Evolutionary conservation across 2,888 invertebrate genomes (phyloP).

Genomic region (Platycheirus rosarum): DNA sequence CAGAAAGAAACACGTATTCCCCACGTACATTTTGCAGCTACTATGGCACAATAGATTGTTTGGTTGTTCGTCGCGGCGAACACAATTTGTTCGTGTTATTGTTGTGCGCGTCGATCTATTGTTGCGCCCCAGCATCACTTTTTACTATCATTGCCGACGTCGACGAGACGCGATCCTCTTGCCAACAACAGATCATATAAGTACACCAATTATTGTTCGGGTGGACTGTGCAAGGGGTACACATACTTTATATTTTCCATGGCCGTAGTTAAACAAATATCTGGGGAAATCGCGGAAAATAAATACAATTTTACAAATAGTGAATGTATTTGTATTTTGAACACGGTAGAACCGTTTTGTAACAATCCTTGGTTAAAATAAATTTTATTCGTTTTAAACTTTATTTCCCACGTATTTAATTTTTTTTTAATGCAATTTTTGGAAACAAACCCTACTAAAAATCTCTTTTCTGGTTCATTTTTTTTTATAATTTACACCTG

Average conservation of each 20-base stretch:
- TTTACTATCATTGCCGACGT: slow-evolving; percentile 32
- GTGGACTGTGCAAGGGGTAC: slow-evolving; percentile 12
- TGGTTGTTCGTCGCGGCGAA: slow-evolving; percentile 63
- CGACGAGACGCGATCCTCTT: slow-evolving; percentile 29
- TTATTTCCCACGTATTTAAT: too few relatives aligned
- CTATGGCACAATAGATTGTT: slow-evolving; percentile 62
- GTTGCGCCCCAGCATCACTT: slow-evolving; percentile 37
- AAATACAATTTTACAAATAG: too few relatives aligned
- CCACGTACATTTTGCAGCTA: slow-evolving; percentile 64
- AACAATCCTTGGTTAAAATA: too few relatives aligned
- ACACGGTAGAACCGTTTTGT: too few relatives aligned
- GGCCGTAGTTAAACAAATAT: slow-evolving; percentile 20
- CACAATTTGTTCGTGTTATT: slow-evolving; percentile 71
- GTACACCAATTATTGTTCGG: slow-evolving; percentile 60
- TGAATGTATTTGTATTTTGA: too few relatives aligned
- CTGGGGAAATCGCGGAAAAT: too few relatives aligned
- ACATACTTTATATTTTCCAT: slow-evolving; percentile 1
- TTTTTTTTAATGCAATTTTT: too few relatives aligned
- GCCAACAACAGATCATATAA: slow-evolving; percentile 63
- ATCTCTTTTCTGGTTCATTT: too few relatives aligned
- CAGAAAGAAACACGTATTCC: slow-evolving; percentile 70
- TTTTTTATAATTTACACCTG: too few relatives aligned
- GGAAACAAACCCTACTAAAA: too few relatives aligned
- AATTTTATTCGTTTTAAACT: too few relatives aligned
- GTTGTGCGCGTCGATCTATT: slow-evolving; percentile 69